Conservation (phyloP, 2,797 vertebrate genomes). For the Megalops cyprinoides region DNA sequence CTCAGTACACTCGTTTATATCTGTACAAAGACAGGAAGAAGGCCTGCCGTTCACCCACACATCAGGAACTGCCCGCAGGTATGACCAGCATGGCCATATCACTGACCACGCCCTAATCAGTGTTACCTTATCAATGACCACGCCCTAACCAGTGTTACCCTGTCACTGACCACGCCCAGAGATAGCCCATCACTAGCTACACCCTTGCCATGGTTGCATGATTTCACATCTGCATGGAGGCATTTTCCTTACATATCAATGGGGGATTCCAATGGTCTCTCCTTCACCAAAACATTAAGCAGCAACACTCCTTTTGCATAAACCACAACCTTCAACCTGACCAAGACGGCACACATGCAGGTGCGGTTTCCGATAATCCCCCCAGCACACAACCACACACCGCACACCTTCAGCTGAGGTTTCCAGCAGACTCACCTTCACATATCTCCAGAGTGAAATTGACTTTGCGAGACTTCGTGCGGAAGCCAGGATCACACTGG, state of each 20-base stretch:
- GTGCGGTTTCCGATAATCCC: no score
- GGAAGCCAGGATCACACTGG: background rate
- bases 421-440: conserved; percentile 35
- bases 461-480: accelerated
- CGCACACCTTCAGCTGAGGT: background rate
- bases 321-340: no score
- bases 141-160: no score
- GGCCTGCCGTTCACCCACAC: background rate
- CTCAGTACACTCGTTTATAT: conserved; percentile 50
- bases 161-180: background rate
- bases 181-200: no score
- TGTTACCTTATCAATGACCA: background rate
- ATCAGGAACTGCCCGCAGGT: background rate
- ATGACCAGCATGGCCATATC: background rate
- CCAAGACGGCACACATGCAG: no score
- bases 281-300: no score
- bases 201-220: no score
- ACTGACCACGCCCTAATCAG: background rate
- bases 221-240: no score
- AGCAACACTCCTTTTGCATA: no score
- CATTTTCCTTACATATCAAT: no score
- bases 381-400: background rate
- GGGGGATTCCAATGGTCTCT: no score
- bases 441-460: conserved; percentile 35
- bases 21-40: conserved; percentile 45